Evolutionary conservation across 2,113 vertebrate species (phyloP).

Genomic region (Amphiprion percula): DNA sequence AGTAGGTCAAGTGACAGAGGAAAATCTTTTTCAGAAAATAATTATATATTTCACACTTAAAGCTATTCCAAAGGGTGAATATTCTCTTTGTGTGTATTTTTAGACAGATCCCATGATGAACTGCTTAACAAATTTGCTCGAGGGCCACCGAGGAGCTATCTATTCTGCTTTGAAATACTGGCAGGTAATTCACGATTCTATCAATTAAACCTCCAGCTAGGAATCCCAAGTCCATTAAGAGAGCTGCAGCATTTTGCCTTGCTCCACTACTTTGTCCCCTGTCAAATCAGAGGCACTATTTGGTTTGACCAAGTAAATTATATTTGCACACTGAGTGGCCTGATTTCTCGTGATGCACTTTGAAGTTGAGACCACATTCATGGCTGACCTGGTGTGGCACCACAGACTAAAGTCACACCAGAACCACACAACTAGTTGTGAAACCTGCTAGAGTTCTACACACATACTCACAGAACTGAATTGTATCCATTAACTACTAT

Average conservation of each 20-base stretch:
- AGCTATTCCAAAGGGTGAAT: constrained; percentile 44
- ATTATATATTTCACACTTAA: constrained; percentile 46
- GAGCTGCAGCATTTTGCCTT: constrained; percentile 8
- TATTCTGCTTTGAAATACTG: constrained; percentile 49
- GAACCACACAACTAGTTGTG: too few relatives aligned
- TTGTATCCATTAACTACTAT: too few relatives aligned
- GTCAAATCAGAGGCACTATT: constrained; percentile 38
- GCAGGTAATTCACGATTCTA: constrained; percentile 47
- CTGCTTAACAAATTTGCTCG: constrained; percentile 51
- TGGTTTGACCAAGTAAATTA: constrained; percentile 56
- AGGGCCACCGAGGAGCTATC: constrained; percentile 32
- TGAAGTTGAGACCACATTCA: constrained; percentile 39
- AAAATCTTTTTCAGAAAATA: constrained; percentile 44
- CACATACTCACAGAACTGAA: too few relatives aligned
- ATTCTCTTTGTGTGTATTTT: constrained; percentile 55
- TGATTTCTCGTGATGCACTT: constrained; percentile 58
- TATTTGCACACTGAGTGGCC: constrained; percentile 51
- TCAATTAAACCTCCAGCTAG: constrained; percentile 50
- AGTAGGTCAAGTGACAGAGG: constrained; percentile 54
- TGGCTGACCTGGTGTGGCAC: background rate
- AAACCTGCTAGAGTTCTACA: too few relatives aligned
- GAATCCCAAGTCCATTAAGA: constrained; percentile 25
- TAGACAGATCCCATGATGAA: constrained; percentile 49
- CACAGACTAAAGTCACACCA: too few relatives aligned
- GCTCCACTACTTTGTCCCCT: constrained; percentile 30